Percentiles rank a stretch among this genome's conserved stretches.
Conservation (phyloP, 2,888 invertebrate species). For the Spilarctia lutea region DNA sequence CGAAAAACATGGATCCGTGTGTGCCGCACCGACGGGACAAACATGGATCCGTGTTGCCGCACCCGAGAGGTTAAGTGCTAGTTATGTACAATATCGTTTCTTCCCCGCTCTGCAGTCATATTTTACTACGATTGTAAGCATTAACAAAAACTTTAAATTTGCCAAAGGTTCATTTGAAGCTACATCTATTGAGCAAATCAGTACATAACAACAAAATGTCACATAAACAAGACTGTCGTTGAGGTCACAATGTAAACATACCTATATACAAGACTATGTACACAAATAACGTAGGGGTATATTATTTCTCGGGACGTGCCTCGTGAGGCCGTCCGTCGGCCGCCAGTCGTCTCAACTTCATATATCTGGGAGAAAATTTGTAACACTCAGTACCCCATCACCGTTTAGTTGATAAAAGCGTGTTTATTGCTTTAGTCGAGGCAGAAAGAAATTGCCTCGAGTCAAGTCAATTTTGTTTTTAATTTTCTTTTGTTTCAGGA, state of each 20-base stretch:
- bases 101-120: background rate
- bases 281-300: slow-evolving; percentile 66
- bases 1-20: no score
- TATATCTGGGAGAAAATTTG: slow-evolving; percentile 73
- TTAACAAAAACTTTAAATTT: background rate
- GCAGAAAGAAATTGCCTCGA: slow-evolving; percentile 36
- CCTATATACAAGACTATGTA: slow-evolving; percentile 82
- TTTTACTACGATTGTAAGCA: background rate
- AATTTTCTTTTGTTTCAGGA: background rate
- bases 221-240: slow-evolving; percentile 32
- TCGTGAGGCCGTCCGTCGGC: slow-evolving; percentile 76
- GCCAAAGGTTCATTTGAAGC: slow-evolving; percentile 7
- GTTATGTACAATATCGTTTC: background rate
- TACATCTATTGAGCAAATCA: slow-evolving; percentile 36
- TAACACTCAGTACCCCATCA: slow-evolving; percentile 53
- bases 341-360: slow-evolving; percentile 72
- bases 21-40: no score
- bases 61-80: no score
- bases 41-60: no score
- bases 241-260: slow-evolving; percentile 80
- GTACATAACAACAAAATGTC: slow-evolving; percentile 20
- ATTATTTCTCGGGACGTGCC: slow-evolving; percentile 73
- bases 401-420: slow-evolving; percentile 42
- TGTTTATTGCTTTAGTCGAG: background rate
- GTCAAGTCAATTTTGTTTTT: background rate